Percentiles rank a stretch among this genome's conserved stretches.
Evolutionary conservation across 1,140 invertebrate species (phyloP).

Genomic region (Polypedilum pembai): DNA sequence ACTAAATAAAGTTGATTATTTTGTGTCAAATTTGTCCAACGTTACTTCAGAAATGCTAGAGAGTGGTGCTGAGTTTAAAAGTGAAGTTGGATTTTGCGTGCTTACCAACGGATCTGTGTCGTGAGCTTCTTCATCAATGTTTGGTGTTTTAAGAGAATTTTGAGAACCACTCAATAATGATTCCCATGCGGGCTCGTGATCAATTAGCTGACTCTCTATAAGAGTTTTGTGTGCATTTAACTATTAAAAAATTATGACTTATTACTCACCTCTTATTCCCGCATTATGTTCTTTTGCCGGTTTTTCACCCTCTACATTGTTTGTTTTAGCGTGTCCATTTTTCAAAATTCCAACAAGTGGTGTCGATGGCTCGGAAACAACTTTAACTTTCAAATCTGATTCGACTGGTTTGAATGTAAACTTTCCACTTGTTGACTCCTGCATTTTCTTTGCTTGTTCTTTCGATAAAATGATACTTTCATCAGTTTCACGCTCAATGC

Average conservation of each 20-base stretch:
- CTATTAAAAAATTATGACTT: no score
- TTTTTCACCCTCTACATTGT: constrained; percentile 12
- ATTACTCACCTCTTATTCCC: constrained; percentile 38
- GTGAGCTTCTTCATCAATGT: constrained; percentile 38
- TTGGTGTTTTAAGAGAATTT: constrained; percentile 29
- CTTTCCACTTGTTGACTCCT: constrained; percentile 46
- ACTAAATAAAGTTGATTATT: constrained; percentile 28
- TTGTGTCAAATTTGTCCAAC: constrained; percentile 36
- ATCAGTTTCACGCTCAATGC: constrained; percentile 59
- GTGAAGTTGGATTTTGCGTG: not conserved
- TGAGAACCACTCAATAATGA: constrained; percentile 41
- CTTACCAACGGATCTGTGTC: constrained; percentile 38
- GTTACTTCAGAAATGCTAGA: constrained; percentile 43
- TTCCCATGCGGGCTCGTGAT: constrained; percentile 47
- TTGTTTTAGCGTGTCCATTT: constrained; percentile 38
- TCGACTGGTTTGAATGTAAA: constrained; percentile 41
- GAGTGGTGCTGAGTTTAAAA: constrained; percentile 39
- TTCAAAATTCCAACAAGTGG: constrained; percentile 41
- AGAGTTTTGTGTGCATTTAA: constrained; percentile 30
- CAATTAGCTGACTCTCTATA: constrained; percentile 34
- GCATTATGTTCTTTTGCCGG: constrained; percentile 34
- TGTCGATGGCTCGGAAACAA: constrained; percentile 30
- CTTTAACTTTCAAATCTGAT: constrained; percentile 31
- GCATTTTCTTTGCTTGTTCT: constrained; percentile 54
- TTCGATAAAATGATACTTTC: constrained; percentile 58